Evolutionary conservation across 2,888 invertebrate genomes (phyloP).

Genomic region (Archaeoteleia sp.): DNA sequence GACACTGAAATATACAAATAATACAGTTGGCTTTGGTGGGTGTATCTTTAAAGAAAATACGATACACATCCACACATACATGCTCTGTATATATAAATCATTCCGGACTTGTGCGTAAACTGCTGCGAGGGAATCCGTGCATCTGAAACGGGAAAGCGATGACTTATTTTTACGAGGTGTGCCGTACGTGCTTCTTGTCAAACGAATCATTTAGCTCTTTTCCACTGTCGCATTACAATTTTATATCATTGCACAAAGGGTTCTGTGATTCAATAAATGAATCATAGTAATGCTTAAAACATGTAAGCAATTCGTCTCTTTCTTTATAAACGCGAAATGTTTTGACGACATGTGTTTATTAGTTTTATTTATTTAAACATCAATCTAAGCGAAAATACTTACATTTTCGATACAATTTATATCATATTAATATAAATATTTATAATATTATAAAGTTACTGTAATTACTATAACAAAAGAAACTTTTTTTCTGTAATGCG

Average conservation of each 20-base stretch:
- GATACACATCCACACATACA: not conserved
- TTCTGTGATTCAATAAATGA: not conserved
- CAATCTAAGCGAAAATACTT: no score
- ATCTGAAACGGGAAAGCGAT: conserved; percentile 39
- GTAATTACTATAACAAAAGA: no score
- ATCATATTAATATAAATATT: no score
- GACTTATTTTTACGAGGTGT: conserved; percentile 50
- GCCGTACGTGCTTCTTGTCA: conserved; percentile 41
- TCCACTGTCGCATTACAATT: not conserved
- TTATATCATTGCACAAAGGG: conserved; percentile 14
- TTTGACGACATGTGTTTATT: no score
- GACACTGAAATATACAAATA: not conserved
- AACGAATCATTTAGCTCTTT: conserved; percentile 40
- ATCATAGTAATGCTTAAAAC: not conserved
- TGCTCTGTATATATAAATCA: conserved; percentile 13
- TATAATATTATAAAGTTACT: no score
- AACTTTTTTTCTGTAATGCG: no score
- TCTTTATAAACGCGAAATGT: no score
- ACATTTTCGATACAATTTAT: no score
- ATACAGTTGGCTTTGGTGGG: not conserved
- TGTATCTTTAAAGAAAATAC: conserved; percentile 5
- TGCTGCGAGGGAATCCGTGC: conserved; percentile 34
- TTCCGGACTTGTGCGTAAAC: conserved; percentile 25
- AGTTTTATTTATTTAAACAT: no score
- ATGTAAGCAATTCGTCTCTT: no score